phyloP scores from a whole-genome alignment of 2,888 invertebrate species.

The Caenorhabditis plicata region DNA sequence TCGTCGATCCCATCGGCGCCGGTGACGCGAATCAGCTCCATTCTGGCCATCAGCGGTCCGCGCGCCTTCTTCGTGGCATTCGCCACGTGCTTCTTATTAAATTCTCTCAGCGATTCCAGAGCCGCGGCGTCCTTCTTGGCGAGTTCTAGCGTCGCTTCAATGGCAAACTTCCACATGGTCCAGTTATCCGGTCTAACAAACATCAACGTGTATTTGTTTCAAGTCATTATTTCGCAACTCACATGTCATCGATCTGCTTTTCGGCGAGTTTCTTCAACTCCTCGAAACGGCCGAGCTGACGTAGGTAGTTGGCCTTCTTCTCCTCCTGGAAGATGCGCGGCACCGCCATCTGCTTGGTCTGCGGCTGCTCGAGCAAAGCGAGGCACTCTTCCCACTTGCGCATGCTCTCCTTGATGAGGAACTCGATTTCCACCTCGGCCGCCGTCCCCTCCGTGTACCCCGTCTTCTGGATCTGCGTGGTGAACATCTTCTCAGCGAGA shows the following conservation, averaged over 20 bases:
- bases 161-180: constrained; percentile 25
- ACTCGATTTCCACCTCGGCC: constrained; percentile 81
- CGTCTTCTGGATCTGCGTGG: constrained; percentile 75
- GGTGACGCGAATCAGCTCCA: constrained; percentile 5
- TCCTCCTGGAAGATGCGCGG: constrained; percentile 16
- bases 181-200: constrained; percentile 34
- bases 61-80: not conserved
- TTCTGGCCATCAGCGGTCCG: constrained; percentile 17
- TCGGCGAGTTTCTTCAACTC: constrained; percentile 5
- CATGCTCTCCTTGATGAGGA: constrained; percentile 78
- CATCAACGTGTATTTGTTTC: not conserved
- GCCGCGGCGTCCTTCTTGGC: not conserved
- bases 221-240: not conserved
- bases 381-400: constrained; percentile 71
- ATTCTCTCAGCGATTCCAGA: not conserved
- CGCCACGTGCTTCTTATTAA: not conserved
- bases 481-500: constrained; percentile 89
- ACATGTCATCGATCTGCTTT: constrained; percentile 4
- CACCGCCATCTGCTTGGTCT: constrained; percentile 2
- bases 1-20: constrained; percentile 32
- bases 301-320: constrained; percentile 5
- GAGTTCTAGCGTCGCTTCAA: not conserved
- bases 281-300: constrained; percentile 5
- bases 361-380: constrained; percentile 4
- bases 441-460: constrained; percentile 11